Evolutionary conservation across 2,113 vertebrate genomes (phyloP), one percentile per base, ranked within the genome.

Genomic region (Tympanuchus pallidicinctus): DNA sequence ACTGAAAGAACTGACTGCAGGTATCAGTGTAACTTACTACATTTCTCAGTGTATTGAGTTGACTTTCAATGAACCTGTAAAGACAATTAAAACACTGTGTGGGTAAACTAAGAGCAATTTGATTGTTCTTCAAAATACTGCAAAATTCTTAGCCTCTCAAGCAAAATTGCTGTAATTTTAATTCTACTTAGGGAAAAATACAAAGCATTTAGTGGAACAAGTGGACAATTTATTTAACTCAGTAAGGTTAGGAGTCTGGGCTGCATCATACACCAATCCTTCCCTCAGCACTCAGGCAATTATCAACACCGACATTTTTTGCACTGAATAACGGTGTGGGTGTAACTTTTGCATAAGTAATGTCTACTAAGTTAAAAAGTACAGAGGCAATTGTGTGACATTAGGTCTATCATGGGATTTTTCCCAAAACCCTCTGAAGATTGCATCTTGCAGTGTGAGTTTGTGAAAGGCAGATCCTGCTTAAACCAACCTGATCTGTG

Each of bases 81-180:
- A 72, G 36, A 21, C 25, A 60, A 22, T 25, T 79, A 70, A 86
- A 85, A 71, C 32, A 22, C 3, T 89, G 95, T 77, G 28, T 30
- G 74, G 93, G 79, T 86, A 60, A 81, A 80, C 65, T 47, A 47
- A 57, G 56, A 86, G 40, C 27, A 15, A 52, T 57, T 82, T 86
- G 72, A 45, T 59, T 90, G 63, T 80, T 73, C 45, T 57, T 69
- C 57, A 63, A 56, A 71, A 28, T 57, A 25, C 38, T 65, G 82
- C 38, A 85, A 63, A 72, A 80, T 52, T 36, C 89, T 74, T 47
- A 91, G 75, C 38, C 61, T n/a, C 64, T 91, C 91, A 91, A 93
- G 89, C 56, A 94, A 91, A 91, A 95, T 92, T 89, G 91, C 94
- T 91, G 84, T 72, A 32, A 52, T 92, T 94, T 93, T 91, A 94